Conservation (phyloP, 2,113 vertebrate species). For the Panthera tigris region DNA sequence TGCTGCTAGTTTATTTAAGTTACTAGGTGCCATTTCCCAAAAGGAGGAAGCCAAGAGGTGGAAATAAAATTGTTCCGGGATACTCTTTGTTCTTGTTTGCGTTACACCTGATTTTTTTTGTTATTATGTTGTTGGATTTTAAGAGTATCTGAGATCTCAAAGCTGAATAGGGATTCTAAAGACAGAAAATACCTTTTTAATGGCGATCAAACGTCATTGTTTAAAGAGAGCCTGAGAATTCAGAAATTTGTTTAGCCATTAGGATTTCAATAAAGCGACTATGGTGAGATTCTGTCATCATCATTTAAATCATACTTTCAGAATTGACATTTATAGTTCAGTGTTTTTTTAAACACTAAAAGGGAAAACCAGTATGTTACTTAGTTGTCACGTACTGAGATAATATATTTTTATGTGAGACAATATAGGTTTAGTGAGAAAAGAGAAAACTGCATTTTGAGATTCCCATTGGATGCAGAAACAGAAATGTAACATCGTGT, state of each 20-base stretch:
- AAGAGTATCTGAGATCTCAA: not conserved
- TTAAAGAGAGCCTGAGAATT: conserved; percentile 42
- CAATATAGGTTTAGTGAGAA: not conserved
- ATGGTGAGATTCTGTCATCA: not conserved
- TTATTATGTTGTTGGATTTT: not conserved
- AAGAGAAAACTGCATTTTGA: conserved; percentile 12
- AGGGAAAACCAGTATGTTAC: not conserved
- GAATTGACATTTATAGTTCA: conserved; percentile 20
- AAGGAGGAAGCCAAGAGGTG: not conserved
- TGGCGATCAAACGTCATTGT: conserved; percentile 1
- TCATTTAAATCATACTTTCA: not conserved
- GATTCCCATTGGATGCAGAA: not conserved
- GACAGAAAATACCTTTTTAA: not conserved
- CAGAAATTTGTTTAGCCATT: conserved; percentile 34
- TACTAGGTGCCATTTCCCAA: not conserved
- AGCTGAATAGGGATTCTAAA: not conserved
- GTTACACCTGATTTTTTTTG: not conserved
- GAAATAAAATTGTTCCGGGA: not conserved
- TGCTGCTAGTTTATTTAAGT: not conserved
- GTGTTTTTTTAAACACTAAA: conserved; percentile 17
- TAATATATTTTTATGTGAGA: conserved; percentile 39
- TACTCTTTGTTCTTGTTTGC: conserved; percentile 21
- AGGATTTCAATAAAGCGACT: conserved; percentile 7
- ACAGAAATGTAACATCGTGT: conserved; percentile 15
- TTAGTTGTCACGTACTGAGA: not conserved